These are phyloP conservation scores for Halisarca cf. caerulea DNA, from an alignment of 37 sponge, comb jelly and placozoan genomes.

Conservation along the genomic window DNA sequence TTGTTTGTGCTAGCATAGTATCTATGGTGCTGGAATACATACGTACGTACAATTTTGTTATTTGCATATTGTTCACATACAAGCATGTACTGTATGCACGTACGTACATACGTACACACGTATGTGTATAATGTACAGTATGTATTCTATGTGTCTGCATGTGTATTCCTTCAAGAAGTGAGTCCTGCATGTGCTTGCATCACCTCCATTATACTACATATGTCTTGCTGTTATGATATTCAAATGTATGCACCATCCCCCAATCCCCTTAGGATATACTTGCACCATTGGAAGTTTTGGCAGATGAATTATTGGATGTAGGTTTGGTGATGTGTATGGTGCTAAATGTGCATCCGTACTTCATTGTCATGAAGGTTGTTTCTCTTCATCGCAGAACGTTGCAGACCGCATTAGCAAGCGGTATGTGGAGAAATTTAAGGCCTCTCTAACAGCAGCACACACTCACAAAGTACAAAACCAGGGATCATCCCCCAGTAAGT, in stretches of 20 bases:
- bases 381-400: constrained; percentile 6
- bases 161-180: no score
- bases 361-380: no score
- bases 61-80: no score
- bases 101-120: constrained; percentile 23
- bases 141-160: not conserved
- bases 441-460: no score
- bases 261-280: not conserved
- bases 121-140: not conserved
- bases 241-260: no score
- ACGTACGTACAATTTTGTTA: no score
- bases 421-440: constrained; percentile 48
- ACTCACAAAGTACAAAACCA: no score
- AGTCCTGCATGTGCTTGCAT: no score
- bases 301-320: not conserved
- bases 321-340: not conserved
- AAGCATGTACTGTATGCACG: no score
- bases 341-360: not conserved
- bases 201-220: no score
- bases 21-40: not conserved
- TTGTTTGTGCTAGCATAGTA: not conserved
- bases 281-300: not conserved
- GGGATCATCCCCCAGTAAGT: no score
- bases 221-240: no score
- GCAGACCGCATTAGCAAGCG: constrained; percentile 40